Conservation (phyloP, 2,113 vertebrate species). For the Gobius niger region DNA sequence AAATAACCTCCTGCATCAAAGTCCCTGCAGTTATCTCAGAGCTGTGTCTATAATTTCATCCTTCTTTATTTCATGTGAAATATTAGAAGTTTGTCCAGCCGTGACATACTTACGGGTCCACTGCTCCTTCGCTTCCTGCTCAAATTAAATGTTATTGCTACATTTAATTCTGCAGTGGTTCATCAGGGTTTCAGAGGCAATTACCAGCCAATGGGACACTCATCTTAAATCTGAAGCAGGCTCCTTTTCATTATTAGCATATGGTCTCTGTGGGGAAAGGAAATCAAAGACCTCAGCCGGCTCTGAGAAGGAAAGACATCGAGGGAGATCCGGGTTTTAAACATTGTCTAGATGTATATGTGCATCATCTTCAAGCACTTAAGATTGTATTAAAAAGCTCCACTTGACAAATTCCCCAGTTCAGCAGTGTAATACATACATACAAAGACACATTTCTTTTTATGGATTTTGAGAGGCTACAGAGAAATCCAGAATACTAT, state of each 20-base stretch:
- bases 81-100: constrained; percentile 25
- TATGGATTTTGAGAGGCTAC: no score
- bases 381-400: no score
- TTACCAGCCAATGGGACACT: constrained; percentile 51
- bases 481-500: no score
- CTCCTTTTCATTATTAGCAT: constrained; percentile 64
- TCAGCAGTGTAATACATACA: no score
- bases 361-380: no score
- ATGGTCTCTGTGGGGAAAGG: constrained; percentile 39
- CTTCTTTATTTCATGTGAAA: constrained; percentile 42
- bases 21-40: constrained; percentile 37
- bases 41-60: constrained; percentile 36
- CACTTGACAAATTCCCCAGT: no score
- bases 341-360: not conserved
- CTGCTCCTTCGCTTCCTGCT: constrained; percentile 41
- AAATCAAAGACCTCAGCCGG: constrained; percentile 35
- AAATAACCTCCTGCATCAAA: constrained; percentile 31
- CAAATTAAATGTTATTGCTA: constrained; percentile 40
- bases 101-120: constrained; percentile 45
- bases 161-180: constrained; percentile 50
- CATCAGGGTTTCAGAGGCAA: constrained; percentile 59
- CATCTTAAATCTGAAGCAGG: constrained; percentile 56
- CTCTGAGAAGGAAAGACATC: not conserved
- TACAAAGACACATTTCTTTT: no score
- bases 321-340: not conserved